Percentiles rank a stretch among this genome's conserved stretches.
Evolutionary conservation across 2,797 vertebrate genomes (phyloP).

Genomic region (Bufotes viridis): DNA sequence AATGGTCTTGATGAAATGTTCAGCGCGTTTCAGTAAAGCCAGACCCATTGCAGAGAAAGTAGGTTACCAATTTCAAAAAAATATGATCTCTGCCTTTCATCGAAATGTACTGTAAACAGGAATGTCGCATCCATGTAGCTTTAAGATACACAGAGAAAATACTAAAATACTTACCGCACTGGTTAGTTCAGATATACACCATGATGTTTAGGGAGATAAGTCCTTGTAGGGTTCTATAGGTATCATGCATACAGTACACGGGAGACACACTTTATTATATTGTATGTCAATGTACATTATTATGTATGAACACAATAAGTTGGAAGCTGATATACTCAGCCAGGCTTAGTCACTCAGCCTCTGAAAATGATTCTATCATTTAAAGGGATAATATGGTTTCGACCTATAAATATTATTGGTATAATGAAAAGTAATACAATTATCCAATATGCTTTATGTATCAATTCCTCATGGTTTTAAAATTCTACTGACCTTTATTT

Average conservation of each 20-base stretch:
- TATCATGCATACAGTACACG: neutral
- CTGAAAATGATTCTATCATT: no score
- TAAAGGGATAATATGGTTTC: no score
- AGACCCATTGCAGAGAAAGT: neutral
- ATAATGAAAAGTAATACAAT: no score
- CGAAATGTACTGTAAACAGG: neutral
- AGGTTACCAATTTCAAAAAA: neutral
- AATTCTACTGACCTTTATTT: no score
- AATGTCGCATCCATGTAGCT: neutral
- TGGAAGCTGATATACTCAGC: no score
- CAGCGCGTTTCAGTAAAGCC: neutral
- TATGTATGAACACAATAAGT: neutral
- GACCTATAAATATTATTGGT: no score
- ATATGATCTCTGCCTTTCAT: neutral
- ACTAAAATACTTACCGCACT: neutral
- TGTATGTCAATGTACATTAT: neutral
- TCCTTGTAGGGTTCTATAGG: neutral
- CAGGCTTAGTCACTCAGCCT: no score
- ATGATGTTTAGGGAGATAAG: neutral
- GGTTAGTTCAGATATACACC: neutral
- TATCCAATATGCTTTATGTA: no score
- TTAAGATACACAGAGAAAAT: neutral
- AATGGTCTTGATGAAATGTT: constrained; percentile 21
- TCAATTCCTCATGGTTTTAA: no score
- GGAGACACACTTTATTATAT: no score